phyloP scores from a whole-genome alignment of 1,140 invertebrate genomes.

The Bilobella aurantiaca region DNA sequence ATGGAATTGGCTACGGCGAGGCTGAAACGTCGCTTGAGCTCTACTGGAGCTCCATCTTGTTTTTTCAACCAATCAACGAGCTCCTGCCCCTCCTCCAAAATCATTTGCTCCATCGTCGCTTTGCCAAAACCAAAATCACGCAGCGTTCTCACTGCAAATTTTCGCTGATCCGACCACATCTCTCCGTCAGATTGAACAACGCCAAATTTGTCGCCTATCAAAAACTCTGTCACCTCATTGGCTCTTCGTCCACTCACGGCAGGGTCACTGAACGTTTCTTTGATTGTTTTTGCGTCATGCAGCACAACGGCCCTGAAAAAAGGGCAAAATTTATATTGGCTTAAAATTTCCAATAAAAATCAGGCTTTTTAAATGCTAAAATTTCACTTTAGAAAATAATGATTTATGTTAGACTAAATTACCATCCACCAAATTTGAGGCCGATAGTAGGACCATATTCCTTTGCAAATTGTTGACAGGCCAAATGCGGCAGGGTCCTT shows the following conservation, averaged over 20 bases:
- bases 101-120: slow-evolving; percentile 37
- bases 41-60: slow-evolving; percentile 14
- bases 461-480: no score
- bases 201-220: slow-evolving; percentile 7
- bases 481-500: no score
- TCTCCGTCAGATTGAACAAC: slow-evolving; percentile 19
- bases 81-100: slow-evolving; percentile 36
- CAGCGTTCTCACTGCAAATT: slow-evolving; percentile 40
- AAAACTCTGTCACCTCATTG: not conserved
- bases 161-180: slow-evolving; percentile 42
- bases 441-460: no score
- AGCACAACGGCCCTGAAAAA: no score
- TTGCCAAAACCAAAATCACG: slow-evolving; percentile 43
- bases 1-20: slow-evolving; percentile 61
- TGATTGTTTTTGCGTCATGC: not conserved
- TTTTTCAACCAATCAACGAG: slow-evolving; percentile 12
- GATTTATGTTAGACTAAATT: no score
- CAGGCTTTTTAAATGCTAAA: no score
- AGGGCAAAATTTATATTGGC: no score
- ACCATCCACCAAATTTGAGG: no score
- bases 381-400: no score
- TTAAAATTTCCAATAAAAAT: no score
- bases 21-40: slow-evolving; percentile 25
- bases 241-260: not conserved
- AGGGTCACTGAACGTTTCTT: not conserved